Base-by-base conservation (phyloP, 1,140 invertebrate genomes). In the Pogonognathellus flavescens region DNA sequence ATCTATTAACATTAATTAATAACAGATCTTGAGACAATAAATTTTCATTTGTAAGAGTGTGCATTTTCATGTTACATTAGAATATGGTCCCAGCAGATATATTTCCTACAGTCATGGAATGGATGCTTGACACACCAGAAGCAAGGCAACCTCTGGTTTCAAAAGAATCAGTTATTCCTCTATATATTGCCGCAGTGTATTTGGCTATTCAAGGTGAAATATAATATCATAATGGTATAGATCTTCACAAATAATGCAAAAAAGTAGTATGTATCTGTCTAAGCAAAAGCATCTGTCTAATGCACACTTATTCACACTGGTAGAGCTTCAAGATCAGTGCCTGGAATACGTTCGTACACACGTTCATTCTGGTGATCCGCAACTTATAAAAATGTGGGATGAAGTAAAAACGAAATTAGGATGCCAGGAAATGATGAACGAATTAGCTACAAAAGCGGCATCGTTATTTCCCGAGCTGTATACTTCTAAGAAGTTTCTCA, bases 21-120 rank as follows among this genome's bases (percentile, higher is more conserved):
- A n/a, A n/a, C n/a, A n/a, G n/a, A n/a, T n/a, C n/a, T n/a, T n/a
- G n/a, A n/a, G n/a, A n/a, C n/a, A n/a, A n/a, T n/a, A n/a, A n/a
- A n/a, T n/a, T 55, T n/a, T 7, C 11, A 62, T 57, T n/a, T 57
- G 53, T 57, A 14, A 14, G 53, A 57, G 11, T 41, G 31, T 41
- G 31, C 31, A 41, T 41, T 6, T 41, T 41, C 31, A 41, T 41
- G 1, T 41, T 1, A 41, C 13, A 72, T 14, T 25, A 86, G 82
- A 52, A 60, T 31, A 41, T 72, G 52, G 82, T 86, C 0, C 16
- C 66, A 9, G 14, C 81, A 6, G n/a, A 66, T 14, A 59, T 55
- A 57, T 86, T 86, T 82, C 82, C 86, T 2, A 49, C 16, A 0
- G 16, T 86, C 9, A 84, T 86, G 72, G 76, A 86, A 31, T 86